Percentiles rank a stretch among this genome's conserved stretches.
phyloP scores from a whole-genome alignment of 2,113 vertebrate genomes.

The Caretta caretta region DNA sequence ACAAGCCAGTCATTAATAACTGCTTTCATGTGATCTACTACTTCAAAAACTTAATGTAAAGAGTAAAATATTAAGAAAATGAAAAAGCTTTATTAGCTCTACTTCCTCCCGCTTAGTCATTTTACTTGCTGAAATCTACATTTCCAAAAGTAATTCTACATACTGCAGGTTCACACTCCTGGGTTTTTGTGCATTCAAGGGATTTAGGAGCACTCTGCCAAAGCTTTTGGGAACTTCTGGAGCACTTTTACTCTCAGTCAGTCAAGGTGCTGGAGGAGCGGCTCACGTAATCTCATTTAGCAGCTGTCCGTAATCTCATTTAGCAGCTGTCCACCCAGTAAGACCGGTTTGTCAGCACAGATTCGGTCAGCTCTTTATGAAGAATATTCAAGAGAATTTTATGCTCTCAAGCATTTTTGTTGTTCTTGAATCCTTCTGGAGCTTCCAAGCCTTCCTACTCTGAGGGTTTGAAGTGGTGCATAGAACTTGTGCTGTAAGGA shows the following conservation, averaged over 20 bases:
- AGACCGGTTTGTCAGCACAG: slow-evolving; percentile 2
- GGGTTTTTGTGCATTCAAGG: background rate
- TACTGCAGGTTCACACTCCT: background rate
- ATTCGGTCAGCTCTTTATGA: background rate
- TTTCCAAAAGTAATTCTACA: slow-evolving; percentile 12
- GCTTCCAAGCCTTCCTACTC: background rate
- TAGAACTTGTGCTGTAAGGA: background rate
- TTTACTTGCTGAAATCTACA: slow-evolving; percentile 27
- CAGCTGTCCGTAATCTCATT: background rate
- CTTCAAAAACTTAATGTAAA: slow-evolving; percentile 64
- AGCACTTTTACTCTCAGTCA: background rate
- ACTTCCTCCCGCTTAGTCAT: background rate
- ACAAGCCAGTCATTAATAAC: slow-evolving; percentile 46
- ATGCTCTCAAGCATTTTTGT: slow-evolving; percentile 16
- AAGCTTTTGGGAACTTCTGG: background rate
- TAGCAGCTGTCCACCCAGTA: background rate
- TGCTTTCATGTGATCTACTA: slow-evolving; percentile 46
- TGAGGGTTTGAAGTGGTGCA: background rate
- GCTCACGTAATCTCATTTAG: background rate
- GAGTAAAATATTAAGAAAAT: slow-evolving; percentile 56
- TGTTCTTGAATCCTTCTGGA: background rate
- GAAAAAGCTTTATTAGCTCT: background rate
- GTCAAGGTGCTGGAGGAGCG: background rate
- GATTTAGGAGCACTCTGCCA: background rate
- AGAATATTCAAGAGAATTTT: background rate